A percentile compares a stretch with the other conserved stretches of the same genome.
phyloP scores from a whole-genome alignment of 2,797 vertebrate genomes.

The Sparidentex hasta region DNA sequence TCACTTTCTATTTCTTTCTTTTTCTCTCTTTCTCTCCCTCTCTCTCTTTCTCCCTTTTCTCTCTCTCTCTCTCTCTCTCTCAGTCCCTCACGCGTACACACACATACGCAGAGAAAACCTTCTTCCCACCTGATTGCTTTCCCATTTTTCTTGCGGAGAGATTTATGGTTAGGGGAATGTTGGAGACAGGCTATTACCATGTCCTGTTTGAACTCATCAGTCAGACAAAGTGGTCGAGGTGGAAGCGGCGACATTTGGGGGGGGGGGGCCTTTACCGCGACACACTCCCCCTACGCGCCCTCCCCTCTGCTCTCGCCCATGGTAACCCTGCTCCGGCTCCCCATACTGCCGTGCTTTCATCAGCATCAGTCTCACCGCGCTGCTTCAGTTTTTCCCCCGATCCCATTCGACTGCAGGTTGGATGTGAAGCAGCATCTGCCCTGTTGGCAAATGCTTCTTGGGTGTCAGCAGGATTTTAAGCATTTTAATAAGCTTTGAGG shows the following conservation, averaged over 20 bases:
- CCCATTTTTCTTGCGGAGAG: conserved; percentile 83
- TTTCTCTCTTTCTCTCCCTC: not conserved
- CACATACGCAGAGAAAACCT: conserved; percentile 41
- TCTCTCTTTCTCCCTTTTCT: no score
- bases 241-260: conserved; percentile 38
- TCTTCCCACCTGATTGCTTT: conserved; percentile 86
- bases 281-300: conserved; percentile 46
- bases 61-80: no score
- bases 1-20: conserved; percentile 41
- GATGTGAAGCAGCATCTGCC: conserved; percentile 20
- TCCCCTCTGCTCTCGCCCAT: conserved; percentile 25
- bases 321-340: conserved; percentile 59
- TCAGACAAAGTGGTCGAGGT: conserved; percentile 81
- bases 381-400: no score
- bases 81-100: conserved; percentile 30
- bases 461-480: not conserved
- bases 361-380: not conserved
- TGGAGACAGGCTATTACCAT: conserved; percentile 88
- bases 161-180: conserved; percentile 84
- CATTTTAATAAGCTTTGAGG: not conserved
- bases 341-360: conserved; percentile 49
- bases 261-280: conserved; percentile 38
- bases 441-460: not conserved
- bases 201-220: conserved; percentile 87
- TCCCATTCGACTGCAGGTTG: conserved; percentile 9